These are phyloP conservation scores for Sciurus carolinensis DNA, from an alignment of 2,797 vertebrate genomes.

Conservation along the genomic window DNA sequence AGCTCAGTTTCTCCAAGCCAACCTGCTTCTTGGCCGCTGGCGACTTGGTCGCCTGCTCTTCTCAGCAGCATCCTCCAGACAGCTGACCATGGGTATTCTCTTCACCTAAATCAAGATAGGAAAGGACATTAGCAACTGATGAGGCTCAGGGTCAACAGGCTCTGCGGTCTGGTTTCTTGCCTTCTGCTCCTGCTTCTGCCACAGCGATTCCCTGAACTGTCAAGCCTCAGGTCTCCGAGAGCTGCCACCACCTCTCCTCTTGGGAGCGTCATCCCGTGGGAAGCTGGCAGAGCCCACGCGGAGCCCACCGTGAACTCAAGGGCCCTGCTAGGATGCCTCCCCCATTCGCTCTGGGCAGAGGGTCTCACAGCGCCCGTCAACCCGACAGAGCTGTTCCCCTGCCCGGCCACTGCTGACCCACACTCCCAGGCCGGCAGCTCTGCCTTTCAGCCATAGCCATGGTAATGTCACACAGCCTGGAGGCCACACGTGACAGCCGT, in stretches of 20 bases:
- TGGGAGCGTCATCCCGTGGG: no score
- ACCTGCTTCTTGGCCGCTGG: background rate
- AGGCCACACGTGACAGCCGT: no score
- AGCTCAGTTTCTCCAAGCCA: conserved; percentile 58
- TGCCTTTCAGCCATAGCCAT: background rate
- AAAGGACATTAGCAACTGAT: conserved; percentile 39
- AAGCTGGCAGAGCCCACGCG: no score
- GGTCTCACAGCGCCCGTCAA: no score
- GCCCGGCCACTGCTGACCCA: background rate
- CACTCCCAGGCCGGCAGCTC: background rate
- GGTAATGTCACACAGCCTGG: background rate
- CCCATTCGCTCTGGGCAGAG: no score
- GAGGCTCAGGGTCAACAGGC: background rate
- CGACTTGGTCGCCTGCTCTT: conserved; percentile 53
- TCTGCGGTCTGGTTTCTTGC: background rate
- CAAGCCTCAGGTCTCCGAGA: no score
- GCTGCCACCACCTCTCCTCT: no score
- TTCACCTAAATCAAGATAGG: conserved; percentile 83
- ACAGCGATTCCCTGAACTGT: no score
- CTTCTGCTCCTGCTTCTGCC: background rate
- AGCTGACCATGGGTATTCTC: conserved; percentile 51
- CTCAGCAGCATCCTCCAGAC: conserved; percentile 52
- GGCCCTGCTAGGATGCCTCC: no score
- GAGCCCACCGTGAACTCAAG: no score
- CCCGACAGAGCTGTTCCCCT: background rate